phyloP scores from a whole-genome alignment of 2,888 invertebrate species.

The Lepidocyrtoides sp. region DNA sequence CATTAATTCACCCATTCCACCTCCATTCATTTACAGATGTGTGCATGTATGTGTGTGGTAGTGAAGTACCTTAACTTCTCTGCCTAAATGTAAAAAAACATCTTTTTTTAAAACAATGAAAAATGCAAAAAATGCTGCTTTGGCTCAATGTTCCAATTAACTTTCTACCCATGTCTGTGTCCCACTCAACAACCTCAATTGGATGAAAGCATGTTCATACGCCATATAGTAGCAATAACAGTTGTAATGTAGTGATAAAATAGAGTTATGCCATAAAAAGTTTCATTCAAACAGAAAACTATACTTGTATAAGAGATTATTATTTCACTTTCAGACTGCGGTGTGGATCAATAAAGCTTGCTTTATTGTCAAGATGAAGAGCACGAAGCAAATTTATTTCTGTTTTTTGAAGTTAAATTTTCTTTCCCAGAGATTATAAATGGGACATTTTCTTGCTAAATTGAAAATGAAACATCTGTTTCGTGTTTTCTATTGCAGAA shows the following conservation, averaged over 20 bases:
- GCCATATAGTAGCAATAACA: neutral
- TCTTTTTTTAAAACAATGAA: constrained; percentile 27
- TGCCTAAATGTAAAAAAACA: neutral
- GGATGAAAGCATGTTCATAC: constrained; percentile 7
- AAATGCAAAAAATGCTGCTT: constrained; percentile 51
- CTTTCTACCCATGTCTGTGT: constrained; percentile 37
- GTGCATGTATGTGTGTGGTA: no score
- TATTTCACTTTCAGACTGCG: neutral
- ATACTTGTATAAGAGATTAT: neutral
- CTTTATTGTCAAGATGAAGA: constrained; percentile 48
- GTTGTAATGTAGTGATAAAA: neutral
- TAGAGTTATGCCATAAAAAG: neutral
- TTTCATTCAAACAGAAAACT: neutral
- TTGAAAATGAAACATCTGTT: constrained; percentile 64
- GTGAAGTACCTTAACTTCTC: constrained; percentile 14
- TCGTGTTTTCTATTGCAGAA: constrained; percentile 61
- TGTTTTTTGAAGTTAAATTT: constrained; percentile 27
- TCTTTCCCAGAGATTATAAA: constrained; percentile 13
- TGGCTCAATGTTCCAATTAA: constrained; percentile 75
- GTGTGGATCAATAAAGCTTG: constrained; percentile 53
- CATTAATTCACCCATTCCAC: constrained; percentile 70
- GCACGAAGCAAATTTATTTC: constrained; percentile 16
- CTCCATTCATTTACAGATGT: constrained; percentile 39
- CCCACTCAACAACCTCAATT: neutral
- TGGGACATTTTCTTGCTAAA: constrained; percentile 39